These are phyloP conservation scores for Phymastichus coffea DNA, from an alignment of 1,140 invertebrate species.

Conservation along the genomic window DNA sequence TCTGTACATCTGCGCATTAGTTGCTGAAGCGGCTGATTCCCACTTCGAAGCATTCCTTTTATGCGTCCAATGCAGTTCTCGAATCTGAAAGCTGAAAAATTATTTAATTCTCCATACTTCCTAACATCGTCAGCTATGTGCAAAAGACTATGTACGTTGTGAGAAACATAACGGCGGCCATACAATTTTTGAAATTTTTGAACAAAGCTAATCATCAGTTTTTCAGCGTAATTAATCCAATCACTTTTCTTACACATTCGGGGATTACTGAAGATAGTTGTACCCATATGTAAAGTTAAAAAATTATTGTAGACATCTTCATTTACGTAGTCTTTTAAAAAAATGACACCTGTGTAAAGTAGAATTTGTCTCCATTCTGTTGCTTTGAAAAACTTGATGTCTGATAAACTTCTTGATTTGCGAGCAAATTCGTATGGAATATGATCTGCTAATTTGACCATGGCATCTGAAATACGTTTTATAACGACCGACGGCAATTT, in stretches of 20 bases:
- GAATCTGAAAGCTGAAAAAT: constrained; percentile 17
- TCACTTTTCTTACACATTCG: not conserved
- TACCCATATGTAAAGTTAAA: constrained; percentile 39
- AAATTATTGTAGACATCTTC: constrained; percentile 43
- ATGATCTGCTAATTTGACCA: not conserved
- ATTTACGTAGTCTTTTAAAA: constrained; percentile 40
- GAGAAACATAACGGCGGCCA: not conserved
- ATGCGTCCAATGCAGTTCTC: not conserved
- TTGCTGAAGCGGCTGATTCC: not conserved
- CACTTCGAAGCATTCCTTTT: not conserved
- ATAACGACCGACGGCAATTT: constrained; percentile 5
- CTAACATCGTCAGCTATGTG: not conserved
- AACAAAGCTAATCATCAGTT: constrained; percentile 23
- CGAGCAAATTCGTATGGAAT: constrained; percentile 49
- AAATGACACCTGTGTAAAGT: constrained; percentile 49
- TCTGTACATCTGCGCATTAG: not conserved
- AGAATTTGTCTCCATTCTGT: constrained; percentile 54
- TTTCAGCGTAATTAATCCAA: constrained; percentile 9
- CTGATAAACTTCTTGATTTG: constrained; percentile 41
- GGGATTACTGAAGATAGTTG: constrained; percentile 32
- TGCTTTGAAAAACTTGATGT: constrained; percentile 52
- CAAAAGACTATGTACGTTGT: constrained; percentile 4
- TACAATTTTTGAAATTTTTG: not conserved
- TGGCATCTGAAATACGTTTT: not conserved
- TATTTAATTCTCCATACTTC: constrained; percentile 2